Evolutionary conservation across 2,888 invertebrate genomes (phyloP).

Genomic region (Frankliniella intonsa): DNA sequence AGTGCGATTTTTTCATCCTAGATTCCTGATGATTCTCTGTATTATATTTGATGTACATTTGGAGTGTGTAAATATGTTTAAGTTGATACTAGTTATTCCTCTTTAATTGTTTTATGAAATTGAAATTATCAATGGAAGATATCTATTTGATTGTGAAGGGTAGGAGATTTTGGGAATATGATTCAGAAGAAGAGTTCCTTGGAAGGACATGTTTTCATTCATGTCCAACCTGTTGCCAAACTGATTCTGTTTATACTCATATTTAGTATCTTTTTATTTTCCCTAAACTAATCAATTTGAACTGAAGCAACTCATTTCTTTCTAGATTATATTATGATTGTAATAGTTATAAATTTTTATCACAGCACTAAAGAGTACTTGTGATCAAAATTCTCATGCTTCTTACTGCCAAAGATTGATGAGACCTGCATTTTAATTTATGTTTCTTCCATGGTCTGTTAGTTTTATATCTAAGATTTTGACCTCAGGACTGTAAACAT

Average conservation of each 20-base stretch:
- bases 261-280: background rate
- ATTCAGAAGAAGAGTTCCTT: background rate
- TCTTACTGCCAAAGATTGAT: background rate
- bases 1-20: background rate
- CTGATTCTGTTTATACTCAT: slow-evolving; percentile 4
- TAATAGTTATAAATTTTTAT: background rate
- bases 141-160: too few relatives aligned
- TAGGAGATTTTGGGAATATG: background rate
- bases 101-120: background rate
- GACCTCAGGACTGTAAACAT: background rate
- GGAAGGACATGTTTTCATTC: background rate
- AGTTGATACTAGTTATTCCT: background rate
- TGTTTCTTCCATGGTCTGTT: background rate
- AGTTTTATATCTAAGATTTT: background rate
- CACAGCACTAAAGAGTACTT: background rate
- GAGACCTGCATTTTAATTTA: slow-evolving; percentile 3
- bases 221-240: slow-evolving; percentile 8
- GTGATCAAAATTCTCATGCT: background rate
- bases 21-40: background rate
- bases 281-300: background rate
- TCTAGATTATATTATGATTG: slow-evolving; percentile 7
- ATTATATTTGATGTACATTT: background rate
- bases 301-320: background rate
- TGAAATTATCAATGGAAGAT: background rate
- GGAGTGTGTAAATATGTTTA: background rate